Conservation (phyloP, 2,797 vertebrate genomes). For the Clamator glandarius region DNA sequence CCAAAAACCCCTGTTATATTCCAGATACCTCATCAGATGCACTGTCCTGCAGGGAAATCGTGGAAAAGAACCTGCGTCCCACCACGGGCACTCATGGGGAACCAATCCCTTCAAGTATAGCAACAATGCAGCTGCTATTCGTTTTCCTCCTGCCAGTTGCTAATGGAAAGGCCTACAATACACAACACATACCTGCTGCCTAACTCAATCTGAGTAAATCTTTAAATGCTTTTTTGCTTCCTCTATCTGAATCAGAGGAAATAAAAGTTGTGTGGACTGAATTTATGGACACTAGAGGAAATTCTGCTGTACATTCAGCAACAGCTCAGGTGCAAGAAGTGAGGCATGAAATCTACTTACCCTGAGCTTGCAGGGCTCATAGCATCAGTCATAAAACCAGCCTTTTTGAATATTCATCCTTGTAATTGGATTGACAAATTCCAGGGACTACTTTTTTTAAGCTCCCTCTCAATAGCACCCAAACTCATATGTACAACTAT, state of each 20-base stretch:
- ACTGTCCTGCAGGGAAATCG: background rate
- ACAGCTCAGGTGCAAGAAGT: background rate
- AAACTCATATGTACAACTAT: background rate
- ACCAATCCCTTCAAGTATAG: background rate
- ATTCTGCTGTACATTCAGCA: background rate
- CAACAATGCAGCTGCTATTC: background rate
- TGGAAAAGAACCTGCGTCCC: background rate
- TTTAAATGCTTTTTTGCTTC: background rate
- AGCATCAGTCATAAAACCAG: background rate
- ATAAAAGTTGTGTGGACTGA: background rate
- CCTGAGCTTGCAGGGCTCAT: background rate
- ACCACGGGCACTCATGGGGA: background rate
- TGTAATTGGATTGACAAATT: background rate
- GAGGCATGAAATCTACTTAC: background rate
- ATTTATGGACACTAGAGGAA: background rate
- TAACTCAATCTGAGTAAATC: background rate
- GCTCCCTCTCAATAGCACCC: background rate
- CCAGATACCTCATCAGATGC: background rate
- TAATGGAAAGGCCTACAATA: background rate
- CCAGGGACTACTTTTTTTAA: background rate
- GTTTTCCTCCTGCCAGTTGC: background rate
- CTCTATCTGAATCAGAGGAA: background rate
- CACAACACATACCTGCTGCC: background rate
- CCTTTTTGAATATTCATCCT: background rate
- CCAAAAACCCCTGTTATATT: background rate